Evolutionary conservation across 2,113 vertebrate genomes (phyloP), one percentile per base, ranked within the genome.

Genomic region (Romanogobio albipinnatus): DNA sequence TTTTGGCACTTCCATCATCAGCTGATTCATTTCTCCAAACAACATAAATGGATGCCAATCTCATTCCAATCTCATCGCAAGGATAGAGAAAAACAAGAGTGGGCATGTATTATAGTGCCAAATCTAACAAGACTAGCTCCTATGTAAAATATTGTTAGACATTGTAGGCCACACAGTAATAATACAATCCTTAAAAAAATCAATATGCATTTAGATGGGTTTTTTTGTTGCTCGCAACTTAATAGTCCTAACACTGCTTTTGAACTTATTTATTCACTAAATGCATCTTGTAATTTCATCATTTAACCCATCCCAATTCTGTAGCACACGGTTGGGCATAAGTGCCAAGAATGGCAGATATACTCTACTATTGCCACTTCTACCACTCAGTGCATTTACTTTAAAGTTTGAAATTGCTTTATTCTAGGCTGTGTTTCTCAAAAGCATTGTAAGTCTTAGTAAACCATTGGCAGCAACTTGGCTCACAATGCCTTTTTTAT

Each of bases 1-100:
- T 36, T 19, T 68, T 36, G 29, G 15, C 29, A 68, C 33, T 39
- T 68, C 33, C 33, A 36, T 29, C 2, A 39, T 59, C 53, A 59
- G 19, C 45, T 70, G 33, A 70, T 70, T 70, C 66, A 22, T 17
- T 43, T 59, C 29, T 43, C 10, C 17, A 36, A 39, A 29, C 29
- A 58, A 9, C 24, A 33, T 33, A 58, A 56, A 13, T 77, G 1
- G 19, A 58, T n/a, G 29, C 26, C 49, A 36, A 76, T 76, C n/a
- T 64, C 77, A 74, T 74, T 74, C 71, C 70, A 74, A 47, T 74
- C 43, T 14, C 66, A 11, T n/a, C 1, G 19, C 68, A 26, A 74
- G 5, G 43, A 75, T 17, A 49, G 43, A 75, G 4, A 71, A 24
- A 75, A n/a, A 75, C 73, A 75, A 75, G 71, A 75, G n/a, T 75